phyloP scores from a whole-genome alignment of 1,140 invertebrate species.

The Lucilia sericata region DNA sequence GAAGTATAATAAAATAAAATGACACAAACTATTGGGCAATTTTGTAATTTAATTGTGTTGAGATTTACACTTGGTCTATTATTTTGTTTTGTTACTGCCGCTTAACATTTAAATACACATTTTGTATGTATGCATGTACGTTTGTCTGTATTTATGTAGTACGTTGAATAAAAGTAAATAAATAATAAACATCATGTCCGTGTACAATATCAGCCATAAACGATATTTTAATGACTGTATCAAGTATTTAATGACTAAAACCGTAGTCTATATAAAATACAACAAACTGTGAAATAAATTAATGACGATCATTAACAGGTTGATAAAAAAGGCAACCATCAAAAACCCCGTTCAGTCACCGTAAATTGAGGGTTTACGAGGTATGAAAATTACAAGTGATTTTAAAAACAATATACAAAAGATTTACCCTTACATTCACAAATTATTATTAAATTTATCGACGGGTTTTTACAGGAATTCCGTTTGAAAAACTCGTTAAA shows the following conservation, averaged over 20 bases:
- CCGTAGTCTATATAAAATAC: not conserved
- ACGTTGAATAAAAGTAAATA: not conserved
- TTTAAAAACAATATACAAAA: no score
- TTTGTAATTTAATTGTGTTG: constrained; percentile 14
- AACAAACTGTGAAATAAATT: not conserved
- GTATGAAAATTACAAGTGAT: no score
- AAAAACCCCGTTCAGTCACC: no score
- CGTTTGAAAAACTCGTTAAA: no score
- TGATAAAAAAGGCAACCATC: no score
- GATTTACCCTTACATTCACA: no score
- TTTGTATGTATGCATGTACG: not conserved
- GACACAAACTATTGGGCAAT: not conserved
- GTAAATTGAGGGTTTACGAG: no score
- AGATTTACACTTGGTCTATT: constrained; percentile 5
- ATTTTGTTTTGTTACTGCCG: not conserved
- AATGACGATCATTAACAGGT: not conserved
- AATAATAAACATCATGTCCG: not conserved
- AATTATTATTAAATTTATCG: no score
- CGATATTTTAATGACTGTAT: constrained; percentile 17
- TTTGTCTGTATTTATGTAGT: not conserved
- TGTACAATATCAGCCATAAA: not conserved
- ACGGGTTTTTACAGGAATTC: no score
- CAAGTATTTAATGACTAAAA: constrained; percentile 16
- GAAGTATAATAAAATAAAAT: not conserved
- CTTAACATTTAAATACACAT: not conserved